A percentile compares a stretch with the other conserved stretches of the same genome.
phyloP scores from a whole-genome alignment of 2,797 vertebrate species.

The Fundulus diaphanus region DNA sequence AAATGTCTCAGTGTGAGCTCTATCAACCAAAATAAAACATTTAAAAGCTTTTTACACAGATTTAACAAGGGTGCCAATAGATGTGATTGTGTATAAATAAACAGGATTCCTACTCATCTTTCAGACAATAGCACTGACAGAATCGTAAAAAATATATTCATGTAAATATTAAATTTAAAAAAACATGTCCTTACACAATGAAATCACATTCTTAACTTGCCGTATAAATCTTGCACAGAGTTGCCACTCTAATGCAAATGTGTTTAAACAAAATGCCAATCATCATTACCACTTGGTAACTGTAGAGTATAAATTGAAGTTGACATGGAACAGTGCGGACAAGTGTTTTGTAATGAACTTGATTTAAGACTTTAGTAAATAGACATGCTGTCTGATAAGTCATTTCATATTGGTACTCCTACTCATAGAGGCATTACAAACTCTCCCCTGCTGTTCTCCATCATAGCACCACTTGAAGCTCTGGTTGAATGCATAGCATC shows the following conservation, averaged over 20 bases:
- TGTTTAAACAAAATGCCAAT: constrained; percentile 6
- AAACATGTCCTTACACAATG: background rate
- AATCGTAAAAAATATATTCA: background rate
- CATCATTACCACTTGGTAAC: constrained; percentile 2
- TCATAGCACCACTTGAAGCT: constrained; percentile 36
- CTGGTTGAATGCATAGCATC: constrained; percentile 37
- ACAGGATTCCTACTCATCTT: background rate
- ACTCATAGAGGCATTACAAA: constrained; percentile 37
- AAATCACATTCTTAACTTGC: background rate
- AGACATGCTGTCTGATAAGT: constrained; percentile 47
- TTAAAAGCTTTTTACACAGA: background rate
- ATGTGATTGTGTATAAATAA: background rate
- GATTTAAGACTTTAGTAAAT: constrained; percentile 37
- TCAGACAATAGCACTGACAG: background rate
- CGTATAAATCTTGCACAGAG: background rate
- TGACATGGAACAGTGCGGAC: constrained; percentile 14
- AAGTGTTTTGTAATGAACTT: constrained; percentile 23
- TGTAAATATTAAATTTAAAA: background rate
- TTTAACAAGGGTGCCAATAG: too few relatives aligned
- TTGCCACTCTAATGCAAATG: background rate
- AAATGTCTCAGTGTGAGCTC: background rate
- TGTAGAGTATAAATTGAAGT: background rate
- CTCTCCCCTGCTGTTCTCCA: constrained; percentile 29
- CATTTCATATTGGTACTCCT: constrained; percentile 43
- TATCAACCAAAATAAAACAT: background rate